Evolutionary conservation across 1,140 invertebrate genomes (phyloP).

Genomic region (Papilio dardanus): DNA sequence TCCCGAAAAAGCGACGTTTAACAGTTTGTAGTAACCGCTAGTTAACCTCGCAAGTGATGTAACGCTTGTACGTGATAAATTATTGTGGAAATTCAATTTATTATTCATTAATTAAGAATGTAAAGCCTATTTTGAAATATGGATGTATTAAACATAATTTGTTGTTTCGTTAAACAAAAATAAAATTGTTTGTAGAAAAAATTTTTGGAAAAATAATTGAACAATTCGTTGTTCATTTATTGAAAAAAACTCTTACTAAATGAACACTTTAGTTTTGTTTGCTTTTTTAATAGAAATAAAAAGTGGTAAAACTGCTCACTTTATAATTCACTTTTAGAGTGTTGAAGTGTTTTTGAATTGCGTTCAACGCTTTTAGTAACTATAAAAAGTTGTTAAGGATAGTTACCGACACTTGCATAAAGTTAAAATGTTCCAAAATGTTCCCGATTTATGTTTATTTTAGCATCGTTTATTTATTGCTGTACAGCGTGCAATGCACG

Average conservation of each 20-base stretch:
- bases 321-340: conserved; percentile 24
- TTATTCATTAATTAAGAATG: background rate
- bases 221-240: background rate
- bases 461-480: background rate
- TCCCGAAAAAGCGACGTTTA: background rate
- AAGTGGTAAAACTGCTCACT: background rate
- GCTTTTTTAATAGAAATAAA: conserved; percentile 16
- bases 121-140: too few species aligned
- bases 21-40: background rate
- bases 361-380: conserved; percentile 13
- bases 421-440: conserved; percentile 16
- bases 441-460: conserved; percentile 1
- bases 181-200: background rate
- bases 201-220: too few species aligned
- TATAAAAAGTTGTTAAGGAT: conserved; percentile 20
- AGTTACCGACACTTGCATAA: conserved; percentile 15
- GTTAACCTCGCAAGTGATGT: conserved; percentile 13
- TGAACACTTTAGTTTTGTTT: conserved; percentile 3
- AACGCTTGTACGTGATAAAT: background rate
- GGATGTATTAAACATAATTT: background rate
- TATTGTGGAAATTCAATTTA: background rate
- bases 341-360: conserved; percentile 19
- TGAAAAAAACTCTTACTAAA: background rate
- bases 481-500: background rate
- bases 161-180: too few species aligned